Conservation (phyloP, 2,888 invertebrate genomes). For the Lepetodrilus schrolli region DNA sequence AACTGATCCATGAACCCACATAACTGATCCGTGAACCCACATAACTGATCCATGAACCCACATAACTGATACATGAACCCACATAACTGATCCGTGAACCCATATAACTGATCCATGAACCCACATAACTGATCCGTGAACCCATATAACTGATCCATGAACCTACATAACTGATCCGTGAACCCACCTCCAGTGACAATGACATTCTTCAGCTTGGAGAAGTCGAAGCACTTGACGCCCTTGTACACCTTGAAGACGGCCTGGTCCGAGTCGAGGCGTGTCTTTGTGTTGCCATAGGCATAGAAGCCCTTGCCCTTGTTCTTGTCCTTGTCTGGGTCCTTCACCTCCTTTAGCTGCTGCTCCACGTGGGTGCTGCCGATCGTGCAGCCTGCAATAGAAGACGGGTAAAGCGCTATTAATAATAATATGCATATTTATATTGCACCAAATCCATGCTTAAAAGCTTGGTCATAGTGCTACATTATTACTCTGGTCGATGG, state of each 20-base stretch:
- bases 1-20: no score
- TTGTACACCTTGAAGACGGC: slow-evolving; percentile 75
- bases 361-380: slow-evolving; percentile 74
- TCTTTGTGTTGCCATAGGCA: slow-evolving; percentile 59
- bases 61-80: background rate
- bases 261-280: slow-evolving; percentile 71
- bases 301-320: slow-evolving; percentile 47
- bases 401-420: no score
- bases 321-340: slow-evolving; percentile 54
- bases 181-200: slow-evolving; percentile 74
- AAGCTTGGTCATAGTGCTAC: no score
- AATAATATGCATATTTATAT: no score
- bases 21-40: no score
- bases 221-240: slow-evolving; percentile 75
- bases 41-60: background rate
- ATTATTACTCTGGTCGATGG: no score
- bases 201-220: slow-evolving; percentile 74
- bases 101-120: background rate
- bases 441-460: no score
- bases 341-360: slow-evolving; percentile 69
- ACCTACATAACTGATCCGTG: background rate
- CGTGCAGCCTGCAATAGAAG: slow-evolving; percentile 66
- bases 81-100: background rate
- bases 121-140: slow-evolving; percentile 41
- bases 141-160: no score